Percentiles rank a stretch among this genome's conserved stretches.
These are phyloP conservation scores for Gopherus evgoodei DNA, from an alignment of 2,113 vertebrate genomes.

Conservation along the genomic window DNA sequence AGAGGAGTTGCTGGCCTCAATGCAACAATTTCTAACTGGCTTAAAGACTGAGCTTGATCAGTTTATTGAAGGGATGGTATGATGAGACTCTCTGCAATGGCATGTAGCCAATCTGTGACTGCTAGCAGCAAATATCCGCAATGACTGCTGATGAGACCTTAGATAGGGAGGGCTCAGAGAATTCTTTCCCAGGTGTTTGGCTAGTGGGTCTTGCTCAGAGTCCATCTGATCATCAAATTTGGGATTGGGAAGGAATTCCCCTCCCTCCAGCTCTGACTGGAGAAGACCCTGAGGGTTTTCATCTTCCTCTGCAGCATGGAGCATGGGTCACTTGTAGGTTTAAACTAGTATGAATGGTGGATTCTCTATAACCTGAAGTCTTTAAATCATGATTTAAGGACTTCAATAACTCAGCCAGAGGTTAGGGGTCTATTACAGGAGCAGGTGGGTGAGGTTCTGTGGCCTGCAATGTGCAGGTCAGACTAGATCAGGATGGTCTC, in stretches of 20 bases:
- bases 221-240: no score
- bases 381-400: not conserved
- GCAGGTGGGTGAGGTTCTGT: not conserved
- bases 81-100: not conserved
- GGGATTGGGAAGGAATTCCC: not conserved
- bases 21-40: not conserved
- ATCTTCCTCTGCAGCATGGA: not conserved
- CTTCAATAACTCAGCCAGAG: not conserved
- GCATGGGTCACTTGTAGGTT: not conserved
- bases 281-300: not conserved
- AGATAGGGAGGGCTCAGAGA: not conserved
- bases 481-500: not conserved
- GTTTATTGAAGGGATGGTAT: not conserved
- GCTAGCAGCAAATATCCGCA: not conserved
- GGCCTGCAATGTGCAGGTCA: not conserved
- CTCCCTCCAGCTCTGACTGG: no score
- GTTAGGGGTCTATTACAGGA: not conserved
- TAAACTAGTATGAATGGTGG: not conserved
- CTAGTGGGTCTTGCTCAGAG: not conserved
- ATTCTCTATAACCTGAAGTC: not conserved
- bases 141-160: not conserved
- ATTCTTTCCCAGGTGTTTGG: not conserved
- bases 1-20: not conserved
- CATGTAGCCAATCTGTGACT: not conserved
- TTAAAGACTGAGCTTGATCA: not conserved